Evolutionary conservation across 92 coral and sea anemone genomes (phyloP).

Genomic region (Epizoanthus rinbou): DNA sequence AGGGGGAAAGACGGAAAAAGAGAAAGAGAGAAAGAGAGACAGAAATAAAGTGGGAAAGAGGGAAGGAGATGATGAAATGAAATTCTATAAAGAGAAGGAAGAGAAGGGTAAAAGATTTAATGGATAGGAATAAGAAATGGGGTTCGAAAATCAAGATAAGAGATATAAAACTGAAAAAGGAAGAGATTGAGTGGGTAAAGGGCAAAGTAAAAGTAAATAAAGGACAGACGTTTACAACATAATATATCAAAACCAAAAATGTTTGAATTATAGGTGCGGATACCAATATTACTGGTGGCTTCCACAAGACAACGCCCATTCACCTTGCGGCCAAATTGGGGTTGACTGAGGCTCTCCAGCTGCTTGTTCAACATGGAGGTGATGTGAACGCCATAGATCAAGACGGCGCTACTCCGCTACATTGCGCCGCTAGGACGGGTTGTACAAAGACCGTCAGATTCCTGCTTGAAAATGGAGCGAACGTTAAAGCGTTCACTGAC

Average conservation of each 20-base stretch:
- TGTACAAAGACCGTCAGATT: conserved; percentile 13
- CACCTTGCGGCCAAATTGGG: conserved; percentile 23
- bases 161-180: no score
- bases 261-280: conserved; percentile 27
- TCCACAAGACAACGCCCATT: conserved; percentile 26
- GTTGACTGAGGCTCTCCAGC: neutral
- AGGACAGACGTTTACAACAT: neutral
- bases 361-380: conserved; percentile 21
- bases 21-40: no score
- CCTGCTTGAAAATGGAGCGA: conserved; percentile 37
- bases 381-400: conserved; percentile 41
- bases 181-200: neutral
- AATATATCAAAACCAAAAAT: neutral
- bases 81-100: no score
- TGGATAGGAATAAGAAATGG: no score
- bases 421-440: conserved; percentile 8
- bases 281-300: conserved; percentile 8
- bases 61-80: no score
- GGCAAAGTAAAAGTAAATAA: neutral
- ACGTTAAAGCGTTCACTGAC: conserved; percentile 33
- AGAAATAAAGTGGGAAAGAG: no score
- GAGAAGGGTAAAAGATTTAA: no score
- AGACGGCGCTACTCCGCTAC: conserved; percentile 37
- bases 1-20: no score
- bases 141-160: no score